Evolutionary conservation across 2,888 invertebrate species (phyloP).

Genomic region (Muschampia plurimacula): DNA sequence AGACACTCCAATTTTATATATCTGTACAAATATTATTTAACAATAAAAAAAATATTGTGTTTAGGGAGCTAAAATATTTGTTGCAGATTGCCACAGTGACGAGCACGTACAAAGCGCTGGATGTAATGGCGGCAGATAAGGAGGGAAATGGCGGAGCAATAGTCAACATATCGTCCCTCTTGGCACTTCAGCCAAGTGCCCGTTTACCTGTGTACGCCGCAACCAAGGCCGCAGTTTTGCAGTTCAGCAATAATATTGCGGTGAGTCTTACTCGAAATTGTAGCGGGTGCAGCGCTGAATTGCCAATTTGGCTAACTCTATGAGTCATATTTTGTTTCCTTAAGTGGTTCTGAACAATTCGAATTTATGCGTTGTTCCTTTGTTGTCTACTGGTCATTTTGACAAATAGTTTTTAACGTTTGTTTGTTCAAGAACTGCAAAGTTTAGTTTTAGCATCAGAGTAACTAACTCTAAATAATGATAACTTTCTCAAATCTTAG

Average conservation of each 20-base stretch:
- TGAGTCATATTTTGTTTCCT: too few species aligned
- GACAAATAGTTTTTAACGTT: too few species aligned
- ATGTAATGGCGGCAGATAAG: slow-evolving; percentile 65
- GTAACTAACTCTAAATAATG: too few species aligned
- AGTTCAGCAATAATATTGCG: slow-evolving; percentile 53
- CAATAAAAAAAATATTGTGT: neutral
- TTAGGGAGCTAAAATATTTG: slow-evolving; percentile 16
- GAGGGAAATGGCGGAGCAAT: slow-evolving; percentile 68
- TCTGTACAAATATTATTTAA: too few species aligned
- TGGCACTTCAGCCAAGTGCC: slow-evolving; percentile 60
- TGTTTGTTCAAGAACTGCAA: too few species aligned
- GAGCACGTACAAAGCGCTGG: slow-evolving; percentile 70
- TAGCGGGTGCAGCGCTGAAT: neutral
- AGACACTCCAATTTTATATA: too few species aligned
- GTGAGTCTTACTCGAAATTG: slow-evolving; percentile 4
- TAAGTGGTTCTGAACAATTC: too few species aligned
- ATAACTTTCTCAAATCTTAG: too few species aligned
- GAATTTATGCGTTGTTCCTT: too few species aligned
- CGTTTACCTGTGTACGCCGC: slow-evolving; percentile 72
- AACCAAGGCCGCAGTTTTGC: slow-evolving; percentile 74
- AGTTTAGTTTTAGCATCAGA: neutral
- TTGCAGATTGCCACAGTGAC: slow-evolving; percentile 72
- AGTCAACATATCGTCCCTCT: slow-evolving; percentile 71
- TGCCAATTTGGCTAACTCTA: neutral
- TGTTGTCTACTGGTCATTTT: too few species aligned